Evolutionary conservation across 2,888 invertebrate species (phyloP).

Genomic region (Pterobdella sp.): DNA sequence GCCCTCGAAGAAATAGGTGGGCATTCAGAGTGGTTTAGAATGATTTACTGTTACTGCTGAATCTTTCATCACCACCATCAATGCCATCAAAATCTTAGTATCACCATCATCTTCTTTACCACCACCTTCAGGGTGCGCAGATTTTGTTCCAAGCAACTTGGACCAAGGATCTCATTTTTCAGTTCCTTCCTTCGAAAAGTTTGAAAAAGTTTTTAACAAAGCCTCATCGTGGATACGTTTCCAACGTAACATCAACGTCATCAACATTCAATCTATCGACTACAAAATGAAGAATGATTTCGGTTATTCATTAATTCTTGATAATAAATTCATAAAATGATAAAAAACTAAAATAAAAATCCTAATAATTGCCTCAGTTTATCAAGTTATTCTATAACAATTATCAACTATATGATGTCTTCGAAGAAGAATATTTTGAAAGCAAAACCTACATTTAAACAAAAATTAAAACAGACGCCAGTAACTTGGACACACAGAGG

Average conservation of each 20-base stretch:
- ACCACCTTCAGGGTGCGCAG: conserved; percentile 38
- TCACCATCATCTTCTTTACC: neutral
- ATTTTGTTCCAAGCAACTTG: conserved; percentile 38
- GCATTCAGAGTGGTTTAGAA: conserved; percentile 26
- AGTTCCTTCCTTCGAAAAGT: conserved; percentile 37
- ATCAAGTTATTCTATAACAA: neutral
- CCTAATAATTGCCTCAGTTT: neutral
- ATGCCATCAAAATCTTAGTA: neutral
- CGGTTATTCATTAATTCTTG: neutral
- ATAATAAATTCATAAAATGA: neutral
- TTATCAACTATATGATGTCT: neutral
- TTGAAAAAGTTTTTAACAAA: conserved; percentile 37
- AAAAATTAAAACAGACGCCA: conserved; percentile 21
- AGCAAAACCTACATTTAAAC: neutral
- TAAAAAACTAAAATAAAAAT: too few relatives aligned
- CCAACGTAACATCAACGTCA: conserved; percentile 36
- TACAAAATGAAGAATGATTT: conserved; percentile 38
- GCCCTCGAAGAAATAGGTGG: conserved; percentile 43
- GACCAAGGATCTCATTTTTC: conserved; percentile 38
- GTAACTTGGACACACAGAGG: conserved; percentile 38
- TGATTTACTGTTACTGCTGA: too few relatives aligned
- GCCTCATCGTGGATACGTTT: conserved; percentile 36
- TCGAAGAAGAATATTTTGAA: neutral
- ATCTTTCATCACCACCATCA: neutral
- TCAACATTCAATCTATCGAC: conserved; percentile 39